A percentile compares a stretch with the other conserved stretches of the same genome.
Evolutionary conservation across 2,797 vertebrate species (phyloP).

Genomic region (Falco concolor): DNA sequence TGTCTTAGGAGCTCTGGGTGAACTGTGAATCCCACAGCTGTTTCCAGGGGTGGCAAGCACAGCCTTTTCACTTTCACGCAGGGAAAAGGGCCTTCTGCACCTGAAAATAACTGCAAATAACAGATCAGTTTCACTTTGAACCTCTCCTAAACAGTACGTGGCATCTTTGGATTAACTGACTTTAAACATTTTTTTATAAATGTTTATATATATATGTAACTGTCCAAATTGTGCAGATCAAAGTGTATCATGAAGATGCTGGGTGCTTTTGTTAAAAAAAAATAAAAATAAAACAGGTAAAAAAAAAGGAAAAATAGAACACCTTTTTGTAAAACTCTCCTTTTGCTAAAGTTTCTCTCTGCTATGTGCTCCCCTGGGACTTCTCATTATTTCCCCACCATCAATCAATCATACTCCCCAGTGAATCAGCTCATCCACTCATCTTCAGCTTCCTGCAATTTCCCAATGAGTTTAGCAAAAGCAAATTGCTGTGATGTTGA

Average conservation of each 20-base stretch:
- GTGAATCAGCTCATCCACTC: background rate
- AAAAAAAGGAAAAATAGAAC: background rate
- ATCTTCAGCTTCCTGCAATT: background rate
- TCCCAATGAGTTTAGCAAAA: background rate
- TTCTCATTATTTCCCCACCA: background rate
- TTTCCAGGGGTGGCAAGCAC: background rate
- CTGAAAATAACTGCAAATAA: background rate
- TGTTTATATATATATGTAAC: background rate
- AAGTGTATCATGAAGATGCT: background rate
- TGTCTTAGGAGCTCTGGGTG: background rate
- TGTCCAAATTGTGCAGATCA: background rate
- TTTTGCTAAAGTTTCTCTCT: background rate
- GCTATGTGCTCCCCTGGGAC: background rate
- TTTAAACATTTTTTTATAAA: background rate
- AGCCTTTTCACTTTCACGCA: background rate
- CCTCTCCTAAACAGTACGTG: background rate
- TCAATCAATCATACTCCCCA: background rate
- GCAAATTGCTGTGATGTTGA: slow-evolving; percentile 10
- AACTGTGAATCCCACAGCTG: background rate
- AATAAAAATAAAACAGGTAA: background rate
- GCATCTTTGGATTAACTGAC: background rate
- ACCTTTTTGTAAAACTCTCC: background rate
- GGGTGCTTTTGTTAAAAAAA: background rate
- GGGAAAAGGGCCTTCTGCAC: background rate
- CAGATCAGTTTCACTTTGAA: background rate